phyloP scores from a whole-genome alignment of 2,113 vertebrate species.

The Heterotis niloticus region DNA sequence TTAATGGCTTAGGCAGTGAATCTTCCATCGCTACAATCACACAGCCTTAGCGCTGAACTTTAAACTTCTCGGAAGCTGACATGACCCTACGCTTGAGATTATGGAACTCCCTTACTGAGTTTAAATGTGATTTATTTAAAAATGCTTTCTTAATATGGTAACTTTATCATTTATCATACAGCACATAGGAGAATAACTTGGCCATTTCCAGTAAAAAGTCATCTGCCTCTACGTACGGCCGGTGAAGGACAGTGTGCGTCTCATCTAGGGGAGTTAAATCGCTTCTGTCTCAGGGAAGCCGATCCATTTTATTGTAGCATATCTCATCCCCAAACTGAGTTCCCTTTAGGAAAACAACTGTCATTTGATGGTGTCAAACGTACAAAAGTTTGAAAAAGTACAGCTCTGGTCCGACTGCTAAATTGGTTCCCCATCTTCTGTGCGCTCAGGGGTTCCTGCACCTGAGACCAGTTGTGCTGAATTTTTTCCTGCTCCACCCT shows the following conservation, averaged over 20 bases:
- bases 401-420: background rate
- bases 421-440: background rate
- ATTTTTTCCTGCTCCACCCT: too few relatives aligned
- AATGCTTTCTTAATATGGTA: background rate
- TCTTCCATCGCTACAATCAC: background rate
- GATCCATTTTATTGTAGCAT: background rate
- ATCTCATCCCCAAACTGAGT: slow-evolving; percentile 6
- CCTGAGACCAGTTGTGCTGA: too few relatives aligned
- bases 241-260: background rate
- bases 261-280: background rate
- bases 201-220: background rate
- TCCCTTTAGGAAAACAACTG: slow-evolving; percentile 1
- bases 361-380: background rate
- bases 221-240: background rate
- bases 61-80: slow-evolving; percentile 1
- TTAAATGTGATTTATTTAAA: background rate
- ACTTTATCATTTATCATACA: background rate
- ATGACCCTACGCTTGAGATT: slow-evolving; percentile 4
- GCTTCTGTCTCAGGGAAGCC: background rate
- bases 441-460: too few relatives aligned
- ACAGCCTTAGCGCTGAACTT: background rate
- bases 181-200: background rate
- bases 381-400: background rate
- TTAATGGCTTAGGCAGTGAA: slow-evolving; percentile 4
- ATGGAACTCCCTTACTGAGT: background rate